Base-by-base conservation (phyloP, 1,140 invertebrate genomes). In the Bombus affinis region DNA sequence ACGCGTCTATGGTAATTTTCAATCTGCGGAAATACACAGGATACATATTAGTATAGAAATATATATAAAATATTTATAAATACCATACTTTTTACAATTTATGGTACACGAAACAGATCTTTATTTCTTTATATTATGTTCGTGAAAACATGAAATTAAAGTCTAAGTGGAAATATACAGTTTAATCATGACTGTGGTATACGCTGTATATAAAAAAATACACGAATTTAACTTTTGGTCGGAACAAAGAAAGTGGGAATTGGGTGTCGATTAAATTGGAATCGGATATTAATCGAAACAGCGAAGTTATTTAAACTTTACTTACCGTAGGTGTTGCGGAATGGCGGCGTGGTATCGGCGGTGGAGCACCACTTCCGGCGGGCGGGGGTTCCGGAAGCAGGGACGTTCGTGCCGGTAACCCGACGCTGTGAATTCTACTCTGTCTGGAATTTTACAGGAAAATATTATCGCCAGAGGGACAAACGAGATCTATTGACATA, bases 281-380 rank as follows among this genome's bases (percentile, higher is more conserved):
- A 32, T 59, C 10, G 13, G 35, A 3, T 18, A 39, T 79, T 65
- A 71, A 72, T 62, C 22, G 10, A 47, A 37, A 25, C 4, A 74
- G 32, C 44, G 9, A 85, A 37, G 70, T 28, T 66, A 62, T 70
- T 73, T 68, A 62, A 66, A 79, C 66, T 86, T 75, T 76, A 82
- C 78, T 88, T 93, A 95, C 94, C 91, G 92, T 91, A 12, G 93
- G 93, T 39, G 93, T 93, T 37, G 92, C 93, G 32, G 94, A 95
- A 90, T 95, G 93, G 85, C 94, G 93, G 66, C 94, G 93, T 44
- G 94, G 93, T 89, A 94, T 92, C 68, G 93, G 92, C 75, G 93
- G 93, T 77, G 91, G 91, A 75, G 79, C 77, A 44, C 85, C 81
- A 77, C 85, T 91, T 87, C 88, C 93, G 44, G 85, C 88, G 62